Evolutionary conservation across 2,888 invertebrate species (phyloP), one percentile per base, ranked within the genome.

Genomic region (Dioctria rufipes): DNA sequence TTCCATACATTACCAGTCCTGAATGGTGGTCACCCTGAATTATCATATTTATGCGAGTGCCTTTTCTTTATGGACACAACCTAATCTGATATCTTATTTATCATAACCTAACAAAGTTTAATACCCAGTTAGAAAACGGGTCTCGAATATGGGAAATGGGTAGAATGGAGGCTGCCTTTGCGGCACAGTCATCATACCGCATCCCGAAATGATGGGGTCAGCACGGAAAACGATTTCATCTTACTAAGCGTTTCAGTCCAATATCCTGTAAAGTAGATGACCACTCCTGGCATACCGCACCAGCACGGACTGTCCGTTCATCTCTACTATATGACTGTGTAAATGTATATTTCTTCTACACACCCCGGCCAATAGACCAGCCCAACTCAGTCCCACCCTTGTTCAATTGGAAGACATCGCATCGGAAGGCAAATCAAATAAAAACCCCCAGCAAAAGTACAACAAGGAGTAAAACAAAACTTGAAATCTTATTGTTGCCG

Each of bases 401-500:
- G 79, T 63, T 63, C 67, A 66, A 69, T 81, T 78, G 77, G 80
- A 78, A 78, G 80, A 81, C 49, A 77, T 77, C 77, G 49, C 49
- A 77, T 77, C 77, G 49, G 63, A 51, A 77, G 77, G 77, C 67
- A 79, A 79, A 79, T 79, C 54, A 79, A 79, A 79, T 79, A 67
- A 69, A 79, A 79, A 58, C 67, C 69, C 46, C 60, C 43, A 39
- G 25, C 67, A 58, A 58, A 25, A 58, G 4, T 37, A 54, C 66
- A 42, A 11, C 66, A 78, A 81, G 80, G 81, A 82, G 63, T 80
- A 69, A 81, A 82, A 81, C 69, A 80, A 80, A 79, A 78, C 75
- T 78, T 77, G 79, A 81, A 81, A 82, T 82, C 82, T 83, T 82
- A 83, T 83, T 85, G 84, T 83, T 83, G 82, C 79, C 84, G 84